A percentile compares a stretch with the other conserved stretches of the same genome.
phyloP scores from a whole-genome alignment of 1,140 invertebrate species.

The Periplaneta americana region DNA sequence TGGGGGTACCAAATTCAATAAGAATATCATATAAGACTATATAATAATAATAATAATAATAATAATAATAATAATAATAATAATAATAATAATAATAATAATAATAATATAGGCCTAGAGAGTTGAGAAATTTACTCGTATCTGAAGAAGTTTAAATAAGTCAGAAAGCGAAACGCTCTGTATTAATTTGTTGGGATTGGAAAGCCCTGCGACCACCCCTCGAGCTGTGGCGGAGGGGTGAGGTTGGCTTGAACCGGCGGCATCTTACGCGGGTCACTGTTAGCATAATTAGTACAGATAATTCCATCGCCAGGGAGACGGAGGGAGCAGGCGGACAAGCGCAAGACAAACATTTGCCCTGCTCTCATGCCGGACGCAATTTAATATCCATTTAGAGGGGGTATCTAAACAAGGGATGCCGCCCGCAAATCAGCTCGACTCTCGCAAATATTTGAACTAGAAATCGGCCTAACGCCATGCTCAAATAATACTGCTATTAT shows the following conservation, averaged over 20 bases:
- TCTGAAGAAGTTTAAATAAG: not conserved
- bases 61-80: not conserved
- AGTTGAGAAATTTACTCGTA: not conserved
- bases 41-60: too few relatives aligned
- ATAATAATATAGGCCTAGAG: not conserved
- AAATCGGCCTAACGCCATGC: too few relatives aligned
- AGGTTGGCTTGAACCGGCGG: not conserved
- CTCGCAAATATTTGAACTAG: too few relatives aligned
- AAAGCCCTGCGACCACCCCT: not conserved
- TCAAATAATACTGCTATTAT: too few relatives aligned
- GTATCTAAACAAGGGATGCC: not conserved
- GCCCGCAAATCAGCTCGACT: too few relatives aligned
- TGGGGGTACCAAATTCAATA: too few relatives aligned
- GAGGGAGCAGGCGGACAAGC: not conserved
- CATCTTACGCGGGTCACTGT: not conserved
- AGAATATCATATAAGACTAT: too few relatives aligned
- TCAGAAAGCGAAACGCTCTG: not conserved
- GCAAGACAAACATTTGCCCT: constrained; percentile 12
- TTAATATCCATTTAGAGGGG: constrained; percentile 14
- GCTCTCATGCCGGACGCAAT: constrained; percentile 6
- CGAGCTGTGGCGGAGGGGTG: not conserved
- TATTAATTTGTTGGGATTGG: not conserved
- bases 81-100: not conserved
- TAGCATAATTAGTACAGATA: constrained; percentile 5
- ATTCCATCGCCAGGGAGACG: not conserved